These are phyloP conservation scores for Nymphicus hollandicus DNA, from an alignment of 2,113 vertebrate species.

Conservation along the genomic window DNA sequence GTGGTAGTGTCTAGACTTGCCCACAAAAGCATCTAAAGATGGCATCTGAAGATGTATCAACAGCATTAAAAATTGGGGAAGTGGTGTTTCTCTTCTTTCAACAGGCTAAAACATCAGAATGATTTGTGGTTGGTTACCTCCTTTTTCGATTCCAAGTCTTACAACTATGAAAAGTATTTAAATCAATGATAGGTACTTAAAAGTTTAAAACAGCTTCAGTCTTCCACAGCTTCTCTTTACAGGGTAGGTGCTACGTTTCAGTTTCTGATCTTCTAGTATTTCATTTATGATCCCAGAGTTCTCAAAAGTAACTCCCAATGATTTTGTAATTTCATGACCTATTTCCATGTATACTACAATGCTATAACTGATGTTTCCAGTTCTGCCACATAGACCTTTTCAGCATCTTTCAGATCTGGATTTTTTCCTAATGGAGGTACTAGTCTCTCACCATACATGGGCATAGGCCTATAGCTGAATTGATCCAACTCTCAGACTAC, in stretches of 20 bases:
- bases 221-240: not conserved
- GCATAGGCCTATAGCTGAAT: not conserved
- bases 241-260: rapidly evolving
- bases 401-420: not conserved
- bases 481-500: not conserved
- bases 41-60: not conserved
- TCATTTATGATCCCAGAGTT: not conserved
- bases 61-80: not conserved
- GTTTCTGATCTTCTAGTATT: not conserved
- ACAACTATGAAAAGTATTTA: not conserved
- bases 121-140: not conserved
- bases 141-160: not conserved
- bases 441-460: not conserved
- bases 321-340: not conserved
- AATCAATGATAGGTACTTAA: not conserved
- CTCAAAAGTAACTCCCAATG: not conserved
- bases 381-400: not conserved
- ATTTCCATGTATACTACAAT: not conserved
- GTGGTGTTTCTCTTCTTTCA: not conserved
- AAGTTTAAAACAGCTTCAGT: not conserved
- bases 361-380: not conserved
- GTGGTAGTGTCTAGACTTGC: not conserved
- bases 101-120: not conserved
- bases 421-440: not conserved
- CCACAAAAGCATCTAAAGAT: not conserved